phyloP scores from a whole-genome alignment of 1,140 invertebrate species.

The Dendroctonus ponderosae region DNA sequence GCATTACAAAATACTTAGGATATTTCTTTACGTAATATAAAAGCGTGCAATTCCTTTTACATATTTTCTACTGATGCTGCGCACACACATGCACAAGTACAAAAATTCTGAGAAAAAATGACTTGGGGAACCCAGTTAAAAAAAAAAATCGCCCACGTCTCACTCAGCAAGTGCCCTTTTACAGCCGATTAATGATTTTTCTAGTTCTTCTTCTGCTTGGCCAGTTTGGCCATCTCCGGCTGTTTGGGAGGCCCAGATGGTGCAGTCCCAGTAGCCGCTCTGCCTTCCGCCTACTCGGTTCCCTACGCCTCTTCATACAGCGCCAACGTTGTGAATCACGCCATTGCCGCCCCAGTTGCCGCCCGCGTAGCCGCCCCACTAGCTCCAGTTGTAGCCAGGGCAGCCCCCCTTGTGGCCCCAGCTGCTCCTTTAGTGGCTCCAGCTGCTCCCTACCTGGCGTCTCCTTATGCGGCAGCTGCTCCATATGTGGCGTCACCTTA shows the following conservation, averaged over 20 bases:
- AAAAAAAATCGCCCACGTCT: no score
- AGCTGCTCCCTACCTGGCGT: slow-evolving; percentile 2
- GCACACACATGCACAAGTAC: no score
- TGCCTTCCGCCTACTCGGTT: slow-evolving; percentile 40
- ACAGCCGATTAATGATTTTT: slow-evolving; percentile 15
- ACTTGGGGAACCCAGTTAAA: no score
- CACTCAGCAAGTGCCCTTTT: no score
- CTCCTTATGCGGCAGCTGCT: slow-evolving; percentile 7
- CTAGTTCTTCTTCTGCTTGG: slow-evolving; percentile 36
- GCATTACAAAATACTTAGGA: no score
- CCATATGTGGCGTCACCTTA: slow-evolving; percentile 12
- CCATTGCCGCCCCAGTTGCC: slow-evolving; percentile 42
- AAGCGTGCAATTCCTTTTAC: no score
- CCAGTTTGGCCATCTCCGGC: slow-evolving; percentile 31
- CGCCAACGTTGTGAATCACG: slow-evolving; percentile 43
- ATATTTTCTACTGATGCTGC: no score
- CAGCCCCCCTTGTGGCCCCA: slow-evolving; percentile 31
- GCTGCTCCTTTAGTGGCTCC: slow-evolving; percentile 28
- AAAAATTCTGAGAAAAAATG: no score
- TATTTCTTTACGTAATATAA: no score
- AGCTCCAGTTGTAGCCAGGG: slow-evolving; percentile 6
- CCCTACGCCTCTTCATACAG: slow-evolving; percentile 44
- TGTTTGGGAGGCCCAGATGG: slow-evolving; percentile 37
- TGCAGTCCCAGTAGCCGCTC: slow-evolving; percentile 37
- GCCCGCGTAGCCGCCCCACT: slow-evolving; percentile 21